These are phyloP conservation scores for Pteria penguin DNA, from an alignment of 2,888 invertebrate species.

Conservation along the genomic window DNA sequence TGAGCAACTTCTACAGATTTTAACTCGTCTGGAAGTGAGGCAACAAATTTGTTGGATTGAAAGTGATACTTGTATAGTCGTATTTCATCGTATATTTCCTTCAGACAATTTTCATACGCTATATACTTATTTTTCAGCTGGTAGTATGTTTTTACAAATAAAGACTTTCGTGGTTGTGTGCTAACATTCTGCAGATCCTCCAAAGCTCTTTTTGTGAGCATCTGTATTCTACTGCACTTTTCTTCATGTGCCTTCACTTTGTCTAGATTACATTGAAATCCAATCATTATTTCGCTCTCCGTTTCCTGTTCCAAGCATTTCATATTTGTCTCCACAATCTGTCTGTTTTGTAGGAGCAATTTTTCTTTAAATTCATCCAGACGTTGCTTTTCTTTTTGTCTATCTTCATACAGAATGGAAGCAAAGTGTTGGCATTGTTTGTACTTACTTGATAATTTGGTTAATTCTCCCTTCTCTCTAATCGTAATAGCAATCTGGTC, in stretches of 20 bases:
- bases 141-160: slow-evolving; percentile 11
- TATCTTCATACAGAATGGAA: slow-evolving; percentile 15
- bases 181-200: neutral
- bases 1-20: neutral
- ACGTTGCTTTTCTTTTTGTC: slow-evolving; percentile 2
- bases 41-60: neutral
- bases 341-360: neutral
- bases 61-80: neutral
- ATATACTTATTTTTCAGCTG: slow-evolving; percentile 7
- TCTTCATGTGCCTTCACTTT: slow-evolving; percentile 3
- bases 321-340: neutral
- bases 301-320: neutral
- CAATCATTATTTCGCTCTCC: no score
- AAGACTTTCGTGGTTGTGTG: neutral
- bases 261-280: no score
- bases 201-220: neutral
- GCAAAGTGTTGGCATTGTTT: slow-evolving; percentile 12
- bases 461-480: neutral
- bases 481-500: neutral
- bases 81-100: slow-evolving; percentile 19
- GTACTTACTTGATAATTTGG: slow-evolving; percentile 1
- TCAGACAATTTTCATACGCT: slow-evolving; percentile 17
- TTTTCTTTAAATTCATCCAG: slow-evolving; percentile 1
- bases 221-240: slow-evolving; percentile 3
- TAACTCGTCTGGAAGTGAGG: neutral